phyloP scores from a whole-genome alignment of 2,797 vertebrate genomes.

The Chelonia mydas region DNA sequence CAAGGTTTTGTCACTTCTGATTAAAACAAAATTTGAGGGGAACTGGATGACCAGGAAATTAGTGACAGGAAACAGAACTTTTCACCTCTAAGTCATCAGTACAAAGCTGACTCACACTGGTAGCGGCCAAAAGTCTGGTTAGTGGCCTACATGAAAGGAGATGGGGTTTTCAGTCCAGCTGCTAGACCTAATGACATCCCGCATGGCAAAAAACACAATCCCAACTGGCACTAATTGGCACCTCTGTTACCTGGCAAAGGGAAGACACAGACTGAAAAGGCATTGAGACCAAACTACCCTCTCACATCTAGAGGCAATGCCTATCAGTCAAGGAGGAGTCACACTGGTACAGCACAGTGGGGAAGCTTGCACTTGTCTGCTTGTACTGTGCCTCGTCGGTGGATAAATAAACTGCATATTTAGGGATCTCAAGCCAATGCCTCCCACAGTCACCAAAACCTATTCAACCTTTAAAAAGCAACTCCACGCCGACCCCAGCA shows the following conservation, averaged over 20 bases:
- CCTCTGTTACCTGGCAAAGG: neutral
- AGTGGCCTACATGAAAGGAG: neutral
- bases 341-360: neutral
- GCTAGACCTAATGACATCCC: neutral
- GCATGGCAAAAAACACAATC: neutral
- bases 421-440: neutral
- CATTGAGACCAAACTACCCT: neutral
- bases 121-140: neutral
- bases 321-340: neutral
- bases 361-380: neutral
- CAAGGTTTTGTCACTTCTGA: neutral
- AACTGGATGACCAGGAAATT: neutral
- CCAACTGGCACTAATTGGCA: neutral
- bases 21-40: neutral
- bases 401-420: neutral
- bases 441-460: neutral
- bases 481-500: accelerated
- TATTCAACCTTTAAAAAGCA: neutral
- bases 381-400: accelerated
- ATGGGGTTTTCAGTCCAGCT: neutral
- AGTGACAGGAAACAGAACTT: neutral
- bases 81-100: neutral
- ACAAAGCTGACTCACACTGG: neutral
- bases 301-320: neutral
- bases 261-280: neutral